phyloP scores from a whole-genome alignment of 2,888 invertebrate species.

The Lasioglossum villosulum region DNA sequence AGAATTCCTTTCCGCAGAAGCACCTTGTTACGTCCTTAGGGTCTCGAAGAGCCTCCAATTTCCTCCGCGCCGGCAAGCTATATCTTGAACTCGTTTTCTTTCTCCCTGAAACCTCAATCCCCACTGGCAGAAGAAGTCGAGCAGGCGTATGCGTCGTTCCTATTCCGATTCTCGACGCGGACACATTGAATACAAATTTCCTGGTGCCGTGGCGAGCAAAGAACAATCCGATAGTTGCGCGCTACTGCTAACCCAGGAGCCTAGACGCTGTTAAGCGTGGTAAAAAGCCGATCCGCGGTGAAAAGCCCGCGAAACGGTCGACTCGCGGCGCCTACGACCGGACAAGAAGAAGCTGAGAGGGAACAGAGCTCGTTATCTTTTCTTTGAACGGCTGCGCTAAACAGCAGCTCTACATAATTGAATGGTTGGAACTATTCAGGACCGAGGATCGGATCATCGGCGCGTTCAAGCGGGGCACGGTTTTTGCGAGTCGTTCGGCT shows the following conservation, averaged over 20 bases:
- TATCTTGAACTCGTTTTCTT: not conserved
- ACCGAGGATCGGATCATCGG: slow-evolving; percentile 61
- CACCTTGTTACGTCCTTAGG: not conserved
- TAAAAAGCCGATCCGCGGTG: slow-evolving; percentile 49
- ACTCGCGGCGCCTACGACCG: slow-evolving; percentile 64
- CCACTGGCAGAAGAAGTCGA: not conserved
- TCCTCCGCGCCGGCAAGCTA: not conserved
- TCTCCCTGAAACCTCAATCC: not conserved
- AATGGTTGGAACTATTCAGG: slow-evolving; percentile 66
- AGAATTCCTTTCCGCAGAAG: not conserved
- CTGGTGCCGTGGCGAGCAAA: slow-evolving; percentile 7
- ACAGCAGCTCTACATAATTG: slow-evolving; percentile 68
- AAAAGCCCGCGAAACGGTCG: slow-evolving; percentile 56
- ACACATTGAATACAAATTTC: not conserved
- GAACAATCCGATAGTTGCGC: slow-evolving; percentile 18
- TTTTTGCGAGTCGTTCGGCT: slow-evolving; percentile 55
- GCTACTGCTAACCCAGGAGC: not conserved
- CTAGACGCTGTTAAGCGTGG: not conserved
- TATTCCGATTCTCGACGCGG: not conserved
- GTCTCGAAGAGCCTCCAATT: slow-evolving; percentile 3
- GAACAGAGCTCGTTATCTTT: slow-evolving; percentile 76
- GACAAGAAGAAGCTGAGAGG: slow-evolving; percentile 57
- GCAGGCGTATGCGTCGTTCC: not conserved
- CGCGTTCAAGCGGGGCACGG: slow-evolving; percentile 19
- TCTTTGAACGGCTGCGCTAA: slow-evolving; percentile 72